Evolutionary conservation across 2,888 invertebrate species (phyloP).

Genomic region (Antitype chi): DNA sequence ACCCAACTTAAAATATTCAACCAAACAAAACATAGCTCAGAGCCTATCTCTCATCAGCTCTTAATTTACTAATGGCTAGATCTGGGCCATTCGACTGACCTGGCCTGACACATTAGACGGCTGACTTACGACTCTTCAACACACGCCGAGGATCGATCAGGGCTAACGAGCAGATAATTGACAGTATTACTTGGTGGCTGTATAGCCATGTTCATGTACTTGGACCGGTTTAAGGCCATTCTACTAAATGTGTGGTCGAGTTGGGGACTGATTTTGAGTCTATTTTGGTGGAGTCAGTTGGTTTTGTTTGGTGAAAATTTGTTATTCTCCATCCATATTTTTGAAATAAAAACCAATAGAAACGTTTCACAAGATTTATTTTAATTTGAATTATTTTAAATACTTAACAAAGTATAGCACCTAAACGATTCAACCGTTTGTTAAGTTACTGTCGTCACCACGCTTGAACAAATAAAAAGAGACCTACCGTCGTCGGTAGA

Average conservation of each 20-base stretch:
- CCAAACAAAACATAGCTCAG: conserved; percentile 62
- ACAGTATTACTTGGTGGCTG: conserved; percentile 76
- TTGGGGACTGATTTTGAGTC: conserved; percentile 6
- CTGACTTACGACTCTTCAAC: conserved; percentile 77
- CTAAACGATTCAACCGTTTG: too few relatives aligned
- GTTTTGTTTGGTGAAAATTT: not conserved
- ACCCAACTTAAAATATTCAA: conserved; percentile 32
- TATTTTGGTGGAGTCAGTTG: not conserved
- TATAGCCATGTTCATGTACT: conserved; percentile 49
- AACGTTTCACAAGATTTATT: too few relatives aligned
- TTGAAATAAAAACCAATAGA: too few relatives aligned
- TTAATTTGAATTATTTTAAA: too few relatives aligned
- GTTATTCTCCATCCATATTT: too few relatives aligned
- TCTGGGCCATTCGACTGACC: conserved; percentile 68
- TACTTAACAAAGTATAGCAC: too few relatives aligned
- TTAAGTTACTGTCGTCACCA: too few relatives aligned
- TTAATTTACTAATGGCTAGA: conserved; percentile 65
- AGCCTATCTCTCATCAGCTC: conserved; percentile 60
- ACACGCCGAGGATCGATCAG: conserved; percentile 80
- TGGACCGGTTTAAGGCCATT: conserved; percentile 55
- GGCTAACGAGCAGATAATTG: conserved; percentile 86
- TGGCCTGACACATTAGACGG: conserved; percentile 68
- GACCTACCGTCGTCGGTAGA: too few relatives aligned
- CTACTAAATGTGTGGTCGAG: conserved; percentile 37
- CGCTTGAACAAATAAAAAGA: too few relatives aligned